Percentiles rank a stretch among this genome's conserved stretches.
Conservation (phyloP, 2,113 vertebrate species). For the Chinchilla lanigera region DNA sequence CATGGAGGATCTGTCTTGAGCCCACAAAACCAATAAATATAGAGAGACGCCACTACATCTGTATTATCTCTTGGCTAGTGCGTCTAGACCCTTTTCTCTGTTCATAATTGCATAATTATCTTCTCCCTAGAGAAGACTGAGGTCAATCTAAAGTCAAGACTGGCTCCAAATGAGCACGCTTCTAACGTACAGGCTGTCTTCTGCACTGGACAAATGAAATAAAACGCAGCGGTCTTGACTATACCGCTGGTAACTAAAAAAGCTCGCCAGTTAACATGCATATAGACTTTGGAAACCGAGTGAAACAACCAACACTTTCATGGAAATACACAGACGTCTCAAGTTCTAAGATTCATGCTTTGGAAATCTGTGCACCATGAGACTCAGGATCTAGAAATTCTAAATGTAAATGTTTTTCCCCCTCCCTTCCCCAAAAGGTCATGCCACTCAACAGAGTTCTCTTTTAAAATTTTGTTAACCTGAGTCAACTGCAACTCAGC, state of each 20-base stretch:
- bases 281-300: neutral
- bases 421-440: neutral
- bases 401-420: neutral
- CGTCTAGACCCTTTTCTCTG: constrained; percentile 18
- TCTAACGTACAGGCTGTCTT: constrained; percentile 32
- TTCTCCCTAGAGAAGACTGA: constrained; percentile 29
- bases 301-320: neutral
- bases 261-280: neutral
- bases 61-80: neutral
- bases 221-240: neutral
- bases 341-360: neutral
- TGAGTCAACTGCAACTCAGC: constrained; percentile 46
- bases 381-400: neutral
- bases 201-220: constrained; percentile 25
- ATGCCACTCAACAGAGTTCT: constrained; percentile 1
- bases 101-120: neutral
- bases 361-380: neutral
- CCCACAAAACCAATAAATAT: constrained; percentile 60
- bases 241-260: neutral
- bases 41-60: constrained; percentile 44
- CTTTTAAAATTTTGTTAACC: constrained; percentile 39
- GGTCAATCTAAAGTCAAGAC: constrained; percentile 49
- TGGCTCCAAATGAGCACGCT: constrained; percentile 16
- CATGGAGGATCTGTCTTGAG: constrained; percentile 25
- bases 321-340: neutral